Percentiles rank a stretch among this genome's conserved stretches.
Conservation (phyloP, 2,888 invertebrate species). For the Lottia scabra region DNA sequence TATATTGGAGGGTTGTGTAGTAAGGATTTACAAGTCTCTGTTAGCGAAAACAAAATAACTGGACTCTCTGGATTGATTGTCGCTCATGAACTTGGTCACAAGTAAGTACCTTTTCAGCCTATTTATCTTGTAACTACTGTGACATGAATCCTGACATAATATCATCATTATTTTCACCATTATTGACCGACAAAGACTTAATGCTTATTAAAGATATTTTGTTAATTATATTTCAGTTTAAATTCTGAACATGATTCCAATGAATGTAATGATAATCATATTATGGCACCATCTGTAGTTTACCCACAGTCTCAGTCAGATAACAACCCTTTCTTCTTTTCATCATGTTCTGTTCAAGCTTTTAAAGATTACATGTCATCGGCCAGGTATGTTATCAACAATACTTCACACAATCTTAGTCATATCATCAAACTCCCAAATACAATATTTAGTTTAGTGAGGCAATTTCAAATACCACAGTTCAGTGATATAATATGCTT, state of each 20-base stretch:
- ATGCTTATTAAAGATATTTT: too few relatives aligned
- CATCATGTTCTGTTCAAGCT: not conserved
- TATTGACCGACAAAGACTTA: too few relatives aligned
- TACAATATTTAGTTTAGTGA: too few relatives aligned
- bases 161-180: too few relatives aligned
- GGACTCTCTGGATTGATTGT: not conserved
- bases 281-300: not conserved
- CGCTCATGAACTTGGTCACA: conserved; percentile 1
- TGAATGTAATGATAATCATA: not conserved
- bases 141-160: too few relatives aligned
- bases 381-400: not conserved
- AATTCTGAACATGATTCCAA: not conserved
- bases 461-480: too few relatives aligned
- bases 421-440: too few relatives aligned
- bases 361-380: not conserved
- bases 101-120: not conserved
- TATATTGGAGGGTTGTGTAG: not conserved
- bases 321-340: not conserved
- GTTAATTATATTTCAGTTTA: not conserved
- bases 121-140: too few relatives aligned
- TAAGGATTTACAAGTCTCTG: not conserved
- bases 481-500: too few relatives aligned
- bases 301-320: not conserved
- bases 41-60: not conserved
- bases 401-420: too few relatives aligned